Evolutionary conservation across 1,140 invertebrate genomes (phyloP), one percentile per base, ranked within the genome.

Genomic region (Apolygus lucorum): DNA sequence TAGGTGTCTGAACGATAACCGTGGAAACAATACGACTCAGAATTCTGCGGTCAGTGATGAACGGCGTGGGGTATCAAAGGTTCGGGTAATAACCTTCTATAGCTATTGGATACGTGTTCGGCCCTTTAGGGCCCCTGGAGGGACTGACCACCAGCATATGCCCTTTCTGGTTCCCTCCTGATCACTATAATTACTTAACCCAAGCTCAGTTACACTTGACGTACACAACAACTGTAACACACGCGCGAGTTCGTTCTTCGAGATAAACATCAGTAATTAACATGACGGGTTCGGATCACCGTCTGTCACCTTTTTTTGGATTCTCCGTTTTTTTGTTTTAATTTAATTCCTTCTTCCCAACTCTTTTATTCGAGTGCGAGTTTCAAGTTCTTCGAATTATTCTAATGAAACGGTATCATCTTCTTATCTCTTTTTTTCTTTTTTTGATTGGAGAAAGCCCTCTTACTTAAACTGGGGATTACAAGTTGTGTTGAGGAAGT

Each of bases 131-230:
- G 54, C 11, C 54, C 54, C 22, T 59, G 54, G 22, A 13, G 2
- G 54, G 22, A 4, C 54, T 24, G n/a, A 66, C 64, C 14, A 26
- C 14, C 27, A 21, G 29, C 64, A 66, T 66, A 66, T 66, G 64
- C 64, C 27, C 64, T 66, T 66, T 26, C 34, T 28, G 1, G n/a
- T 34, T 17, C 25, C 64, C 1, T 34, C 29, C 64, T 34, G 64
- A 66, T 66, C 29, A 66, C 64, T 66, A 66, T 66, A 66, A 66
- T 66, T 66, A 66, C 27, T 59, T 24, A 22, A 34, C 29, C 27
- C 29, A 66, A 66, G 64, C 28, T 66, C 64, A 66, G 64, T 66
- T 63, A 34, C 64, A 66, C 64, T 66, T 66, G 64, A 66, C 64
- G 64, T 66, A 66, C 13, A 66, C 27, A 66, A 66, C 64, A 66